Evolutionary conservation across 2,113 vertebrate genomes (phyloP), one percentile per base, ranked within the genome.

Genomic region (Cavia porcellus): DNA sequence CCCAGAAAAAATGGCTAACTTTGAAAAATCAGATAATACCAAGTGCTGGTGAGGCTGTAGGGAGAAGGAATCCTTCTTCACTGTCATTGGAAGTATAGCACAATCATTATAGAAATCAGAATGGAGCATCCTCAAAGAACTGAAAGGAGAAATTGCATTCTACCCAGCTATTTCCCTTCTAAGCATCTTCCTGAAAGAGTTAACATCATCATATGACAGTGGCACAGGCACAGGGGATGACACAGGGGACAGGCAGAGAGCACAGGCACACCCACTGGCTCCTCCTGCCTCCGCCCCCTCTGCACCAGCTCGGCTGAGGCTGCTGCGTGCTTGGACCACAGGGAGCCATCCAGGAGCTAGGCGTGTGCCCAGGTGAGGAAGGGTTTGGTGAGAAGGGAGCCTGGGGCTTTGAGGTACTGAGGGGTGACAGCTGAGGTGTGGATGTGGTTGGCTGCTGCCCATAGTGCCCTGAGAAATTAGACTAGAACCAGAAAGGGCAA

Each of bases 301-400:
- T 0, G 25, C 8, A 7, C 7, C 19, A 8, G 32, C 8, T 72
- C 7, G 38, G 35, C 35, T 30, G 64, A 83, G 9, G 2, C 20
- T 35, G 3, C 10, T 2, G 19, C 0, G 52, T 55, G 42, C 1
- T 13, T 20, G 70, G 70, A 61, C 70, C 8, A 7, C 35, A 1
- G 70, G 30, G 22, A 5, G 14, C n/a, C 42, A 10, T 90, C 45
- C 6, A 86, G 74, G 80, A 77, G 52, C 83, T 38, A 68, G 1
- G 8, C 11, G 68, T 5, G 87, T 7, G 19, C 61, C 17, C 4
- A 22, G 95, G 97, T 97, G 86, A 98, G 89, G 42, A 77, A 85
- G 32, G 68, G 19, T 12, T 4, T 20, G 95, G 96, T 97, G 86
- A 98, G 89, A n/a, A 79, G 88, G 32, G 62, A 14, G 1, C 19